phyloP scores from a whole-genome alignment of 2,797 vertebrate genomes.

The Acridotheres tristis region DNA sequence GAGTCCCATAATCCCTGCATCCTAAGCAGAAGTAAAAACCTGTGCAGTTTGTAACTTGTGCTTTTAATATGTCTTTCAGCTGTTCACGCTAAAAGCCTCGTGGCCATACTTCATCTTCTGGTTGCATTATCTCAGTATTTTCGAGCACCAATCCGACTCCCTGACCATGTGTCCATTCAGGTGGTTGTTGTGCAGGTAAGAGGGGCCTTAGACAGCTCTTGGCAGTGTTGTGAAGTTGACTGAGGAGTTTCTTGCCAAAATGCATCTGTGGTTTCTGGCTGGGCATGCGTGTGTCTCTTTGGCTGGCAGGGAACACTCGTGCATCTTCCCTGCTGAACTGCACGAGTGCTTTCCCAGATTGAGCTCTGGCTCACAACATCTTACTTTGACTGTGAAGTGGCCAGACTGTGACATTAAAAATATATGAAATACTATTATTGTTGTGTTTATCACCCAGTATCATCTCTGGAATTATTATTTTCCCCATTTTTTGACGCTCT shows the following conservation, averaged over 20 bases:
- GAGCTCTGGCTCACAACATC: constrained; percentile 26
- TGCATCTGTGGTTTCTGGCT: not conserved
- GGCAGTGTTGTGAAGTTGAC: not conserved
- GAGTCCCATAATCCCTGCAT: not conserved
- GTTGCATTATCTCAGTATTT: constrained; percentile 97
- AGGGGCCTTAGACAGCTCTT: not conserved
- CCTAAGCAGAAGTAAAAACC: not conserved
- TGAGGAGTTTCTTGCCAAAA: not conserved
- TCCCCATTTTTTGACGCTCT: constrained; percentile 31
- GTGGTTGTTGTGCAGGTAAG: constrained; percentile 97
- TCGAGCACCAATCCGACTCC: constrained; percentile 93
- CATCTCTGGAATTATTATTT: constrained; percentile 63
- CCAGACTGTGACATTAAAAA: constrained; percentile 24
- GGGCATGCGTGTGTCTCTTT: not conserved
- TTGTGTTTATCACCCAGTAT: constrained; percentile 34
- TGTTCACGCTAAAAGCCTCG: constrained; percentile 95
- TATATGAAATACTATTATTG: constrained; percentile 23
- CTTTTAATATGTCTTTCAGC: constrained; percentile 78
- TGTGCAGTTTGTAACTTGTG: constrained; percentile 16
- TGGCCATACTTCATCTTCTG: constrained; percentile 95
- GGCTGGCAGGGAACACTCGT: not conserved
- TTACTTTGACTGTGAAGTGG: constrained; percentile 8
- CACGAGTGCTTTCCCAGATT: constrained; percentile 26
- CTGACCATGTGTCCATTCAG: constrained; percentile 97
- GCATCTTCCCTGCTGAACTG: not conserved